Base-by-base conservation (phyloP, 37 sponge, comb jelly and placozoan species). In the Agelas oroides region DNA sequence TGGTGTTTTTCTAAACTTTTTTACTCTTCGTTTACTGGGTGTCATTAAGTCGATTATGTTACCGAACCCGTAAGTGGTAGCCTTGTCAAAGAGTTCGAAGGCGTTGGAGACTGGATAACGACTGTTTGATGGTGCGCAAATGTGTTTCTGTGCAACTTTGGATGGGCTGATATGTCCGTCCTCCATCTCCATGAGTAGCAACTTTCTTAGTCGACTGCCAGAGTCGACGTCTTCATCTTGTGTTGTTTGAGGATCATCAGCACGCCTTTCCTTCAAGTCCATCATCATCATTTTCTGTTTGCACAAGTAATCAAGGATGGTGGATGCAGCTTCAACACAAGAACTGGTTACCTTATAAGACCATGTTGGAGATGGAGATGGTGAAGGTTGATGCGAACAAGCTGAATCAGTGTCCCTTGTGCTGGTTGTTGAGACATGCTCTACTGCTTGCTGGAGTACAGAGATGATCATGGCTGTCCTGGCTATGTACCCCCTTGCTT, bases 151-250 rank as follows among this genome's bases (percentile, higher is more conserved):
- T 19, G 69, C 28, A 2, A 67, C 35, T 19, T 32, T 67, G 2
- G 69, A 67, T 28, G 69, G 69, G 19, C 69, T 67, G 69, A 67
- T 67, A 12, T 19, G n/a, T 30, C 69, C 69, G 35, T 67, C 69
- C 20, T 67, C 19, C 2, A 30, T 34, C 6, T 34, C 2, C 19
- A 31, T 30, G 34, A 67, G 69, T 2, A 67, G 69, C 19, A 67
- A 12, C 19, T 67, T 67, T 34, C 34, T 67, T 2, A 67, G 5
- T 2, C 34, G 69, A 33, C 19, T 2, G 20, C 31, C 31, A 67
- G n/a, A 19, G 2, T 12, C 34, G 34, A 67, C 13, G 12, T 15
- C 20, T 33, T 33, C 31, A 28, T 30, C 69, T 30, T 31, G 20
- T 18, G 19, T 31, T 6, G 2, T 14, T 14, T 5, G 62, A 46